phyloP scores from a whole-genome alignment of 2,113 vertebrate species.

The Ifrita kowaldi region DNA sequence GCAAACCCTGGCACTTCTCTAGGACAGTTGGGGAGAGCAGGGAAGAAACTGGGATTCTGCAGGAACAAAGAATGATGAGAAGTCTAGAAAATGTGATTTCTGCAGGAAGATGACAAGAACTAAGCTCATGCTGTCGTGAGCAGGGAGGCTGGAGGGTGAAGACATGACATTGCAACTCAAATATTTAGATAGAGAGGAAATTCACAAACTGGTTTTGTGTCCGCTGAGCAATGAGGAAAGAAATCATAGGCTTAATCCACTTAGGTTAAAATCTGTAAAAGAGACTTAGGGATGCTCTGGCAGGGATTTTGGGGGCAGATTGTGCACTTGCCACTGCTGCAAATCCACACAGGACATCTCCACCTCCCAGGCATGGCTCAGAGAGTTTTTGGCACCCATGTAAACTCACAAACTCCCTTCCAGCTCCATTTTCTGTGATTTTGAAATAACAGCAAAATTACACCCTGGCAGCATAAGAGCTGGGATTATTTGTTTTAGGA shows the following conservation, averaged over 20 bases:
- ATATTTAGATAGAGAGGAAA: neutral
- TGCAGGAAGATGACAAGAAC: neutral
- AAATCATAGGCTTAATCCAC: neutral
- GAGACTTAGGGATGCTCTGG: neutral
- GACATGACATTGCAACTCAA: neutral
- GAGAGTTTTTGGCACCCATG: neutral
- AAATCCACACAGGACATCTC: neutral
- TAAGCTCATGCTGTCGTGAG: neutral
- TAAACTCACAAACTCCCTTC: neutral
- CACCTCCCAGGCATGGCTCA: rapidly evolving
- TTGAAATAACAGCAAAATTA: constrained; percentile 41
- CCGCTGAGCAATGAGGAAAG: neutral
- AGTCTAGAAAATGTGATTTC: neutral
- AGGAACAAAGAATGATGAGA: neutral
- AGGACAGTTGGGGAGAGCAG: rapidly evolving
- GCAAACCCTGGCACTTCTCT: neutral
- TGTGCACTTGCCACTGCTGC: neutral
- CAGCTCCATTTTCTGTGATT: neutral
- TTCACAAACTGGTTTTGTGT: neutral
- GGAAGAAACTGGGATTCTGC: neutral
- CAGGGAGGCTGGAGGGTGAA: neutral
- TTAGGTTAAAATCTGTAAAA: neutral
- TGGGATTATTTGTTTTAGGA: constrained; percentile 43
- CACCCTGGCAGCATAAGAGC: constrained; percentile 1
- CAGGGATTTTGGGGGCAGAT: neutral